Conservation (phyloP, 2,888 invertebrate species). For the Dorcus parallelipipedus region DNA sequence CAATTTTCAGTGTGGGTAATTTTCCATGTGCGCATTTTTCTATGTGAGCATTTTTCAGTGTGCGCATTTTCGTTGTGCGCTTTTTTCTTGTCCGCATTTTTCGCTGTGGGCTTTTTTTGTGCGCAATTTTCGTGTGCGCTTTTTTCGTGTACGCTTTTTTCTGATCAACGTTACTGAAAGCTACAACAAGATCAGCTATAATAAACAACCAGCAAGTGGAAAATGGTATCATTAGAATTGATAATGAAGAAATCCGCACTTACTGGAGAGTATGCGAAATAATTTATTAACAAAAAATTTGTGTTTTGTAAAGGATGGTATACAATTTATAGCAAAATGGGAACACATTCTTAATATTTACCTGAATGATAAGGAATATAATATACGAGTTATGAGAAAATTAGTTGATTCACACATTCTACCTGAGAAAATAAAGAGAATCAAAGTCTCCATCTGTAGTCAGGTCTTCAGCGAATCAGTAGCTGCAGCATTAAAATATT, state of each 20-base stretch:
- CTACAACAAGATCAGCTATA: not conserved
- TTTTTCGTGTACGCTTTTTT: too few species aligned
- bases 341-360: conserved; percentile 20
- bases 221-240: too few species aligned
- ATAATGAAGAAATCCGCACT: not conserved
- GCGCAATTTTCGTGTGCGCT: too few species aligned
- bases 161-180: not conserved
- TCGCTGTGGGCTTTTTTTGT: too few species aligned
- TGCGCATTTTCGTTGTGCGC: too few species aligned
- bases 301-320: conserved; percentile 6
- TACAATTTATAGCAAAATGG: conserved; percentile 17
- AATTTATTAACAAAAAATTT: conserved; percentile 21
- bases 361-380: conserved; percentile 15
- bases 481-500: conserved; percentile 19
- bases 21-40: too few species aligned
- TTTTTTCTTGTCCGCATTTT: too few species aligned
- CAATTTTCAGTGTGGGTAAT: too few species aligned
- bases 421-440: conserved; percentile 22
- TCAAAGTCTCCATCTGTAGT: conserved; percentile 21
- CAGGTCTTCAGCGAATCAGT: conserved; percentile 26
- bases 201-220: not conserved
- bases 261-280: conserved; percentile 23
- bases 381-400: conserved; percentile 15
- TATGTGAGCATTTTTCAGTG: too few species aligned
- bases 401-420: conserved; percentile 20